phyloP scores from a whole-genome alignment of 2,888 invertebrate species.

The Melieria omissa region DNA sequence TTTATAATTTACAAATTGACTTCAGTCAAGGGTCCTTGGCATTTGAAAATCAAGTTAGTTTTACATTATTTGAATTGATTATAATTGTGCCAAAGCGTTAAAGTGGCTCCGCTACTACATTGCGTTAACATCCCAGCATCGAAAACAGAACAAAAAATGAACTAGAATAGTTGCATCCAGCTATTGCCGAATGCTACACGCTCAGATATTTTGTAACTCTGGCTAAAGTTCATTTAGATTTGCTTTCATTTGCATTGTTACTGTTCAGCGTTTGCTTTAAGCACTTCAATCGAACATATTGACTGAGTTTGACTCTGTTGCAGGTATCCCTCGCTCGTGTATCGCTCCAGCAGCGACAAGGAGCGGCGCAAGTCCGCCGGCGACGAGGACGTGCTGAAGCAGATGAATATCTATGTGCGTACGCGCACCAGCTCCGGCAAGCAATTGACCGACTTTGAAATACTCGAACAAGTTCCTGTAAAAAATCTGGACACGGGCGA shows the following conservation, averaged over 20 bases:
- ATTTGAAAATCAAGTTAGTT: slow-evolving; percentile 59
- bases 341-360: slow-evolving; percentile 60
- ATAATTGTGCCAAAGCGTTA: neutral
- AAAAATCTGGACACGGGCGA: slow-evolving; percentile 87
- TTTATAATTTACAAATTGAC: slow-evolving; percentile 57
- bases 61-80: slow-evolving; percentile 14
- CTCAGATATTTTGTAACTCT: slow-evolving; percentile 25
- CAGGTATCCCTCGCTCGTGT: slow-evolving; percentile 62
- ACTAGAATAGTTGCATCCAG: too few species aligned
- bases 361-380: slow-evolving; percentile 86
- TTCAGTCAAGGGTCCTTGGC: slow-evolving; percentile 54
- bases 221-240: slow-evolving; percentile 50
- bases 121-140: too few species aligned
- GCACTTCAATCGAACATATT: too few species aligned
- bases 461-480: slow-evolving; percentile 89
- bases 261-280: neutral
- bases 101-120: too few species aligned
- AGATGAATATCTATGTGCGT: slow-evolving; percentile 78
- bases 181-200: too few species aligned
- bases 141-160: too few species aligned
- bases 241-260: slow-evolving; percentile 14
- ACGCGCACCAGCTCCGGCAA: slow-evolving; percentile 89
- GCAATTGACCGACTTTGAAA: slow-evolving; percentile 90
- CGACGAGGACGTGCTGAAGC: slow-evolving; percentile 79
- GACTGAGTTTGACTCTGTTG: too few species aligned